Percentiles rank a stretch among this genome's conserved stretches.
Conservation (phyloP, 2,888 invertebrate species). For the Clitarchus hookeri region DNA sequence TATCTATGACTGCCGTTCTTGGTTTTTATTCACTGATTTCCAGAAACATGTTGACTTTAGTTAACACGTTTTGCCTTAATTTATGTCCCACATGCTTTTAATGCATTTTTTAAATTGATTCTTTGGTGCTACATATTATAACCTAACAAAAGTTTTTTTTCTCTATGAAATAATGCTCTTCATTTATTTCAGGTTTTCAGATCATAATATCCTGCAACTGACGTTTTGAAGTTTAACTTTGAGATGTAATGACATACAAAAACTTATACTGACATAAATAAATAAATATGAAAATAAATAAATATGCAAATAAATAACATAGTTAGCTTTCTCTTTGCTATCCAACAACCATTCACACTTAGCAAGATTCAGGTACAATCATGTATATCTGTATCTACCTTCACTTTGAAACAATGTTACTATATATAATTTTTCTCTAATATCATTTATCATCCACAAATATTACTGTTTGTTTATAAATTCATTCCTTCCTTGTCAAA, state of each 20-base stretch:
- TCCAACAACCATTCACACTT: slow-evolving; percentile 9
- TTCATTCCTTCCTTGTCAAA: neutral
- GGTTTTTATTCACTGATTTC: too few relatives aligned
- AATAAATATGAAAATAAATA: slow-evolving; percentile 14
- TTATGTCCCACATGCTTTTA: too few relatives aligned
- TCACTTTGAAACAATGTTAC: neutral
- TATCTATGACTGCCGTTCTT: too few relatives aligned
- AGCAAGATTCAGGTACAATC: slow-evolving; percentile 1
- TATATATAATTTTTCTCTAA: neutral
- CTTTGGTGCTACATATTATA: neutral
- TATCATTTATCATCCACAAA: neutral
- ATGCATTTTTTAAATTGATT: neutral
- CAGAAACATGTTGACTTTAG: too few relatives aligned
- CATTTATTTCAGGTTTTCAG: neutral
- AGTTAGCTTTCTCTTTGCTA: neutral
- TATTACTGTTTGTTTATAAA: neutral
- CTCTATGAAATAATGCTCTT: neutral
- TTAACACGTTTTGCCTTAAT: too few relatives aligned
- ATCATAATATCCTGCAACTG: neutral
- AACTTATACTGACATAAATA: neutral
- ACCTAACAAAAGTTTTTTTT: neutral
- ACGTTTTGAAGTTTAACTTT: neutral
- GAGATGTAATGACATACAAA: neutral
- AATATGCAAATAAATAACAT: slow-evolving; percentile 2
- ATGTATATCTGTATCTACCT: neutral